Percentiles rank a stretch among this genome's conserved stretches.
These are phyloP conservation scores for Danio tinwini DNA, from an alignment of 2,797 vertebrate species.

Conservation along the genomic window DNA sequence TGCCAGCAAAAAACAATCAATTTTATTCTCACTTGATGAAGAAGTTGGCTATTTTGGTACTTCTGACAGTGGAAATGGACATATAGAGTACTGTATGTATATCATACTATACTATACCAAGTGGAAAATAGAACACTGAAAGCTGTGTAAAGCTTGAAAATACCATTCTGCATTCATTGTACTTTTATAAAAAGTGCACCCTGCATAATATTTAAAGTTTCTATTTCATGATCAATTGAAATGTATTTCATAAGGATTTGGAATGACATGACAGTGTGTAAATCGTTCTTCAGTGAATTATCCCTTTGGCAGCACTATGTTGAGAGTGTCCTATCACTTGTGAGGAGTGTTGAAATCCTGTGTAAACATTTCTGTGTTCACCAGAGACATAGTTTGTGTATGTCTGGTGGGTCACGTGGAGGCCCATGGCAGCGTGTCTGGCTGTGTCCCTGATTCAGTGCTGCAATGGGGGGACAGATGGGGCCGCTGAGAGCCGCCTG, in stretches of 20 bases:
- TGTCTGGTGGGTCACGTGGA: constrained; percentile 58
- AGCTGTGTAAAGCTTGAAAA: not conserved
- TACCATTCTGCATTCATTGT: not conserved
- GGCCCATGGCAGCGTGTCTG: constrained; percentile 65
- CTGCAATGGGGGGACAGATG: constrained; percentile 77
- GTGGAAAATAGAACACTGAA: too few species aligned
- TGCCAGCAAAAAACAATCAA: too few species aligned
- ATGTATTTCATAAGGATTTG: not conserved
- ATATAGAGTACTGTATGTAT: too few species aligned
- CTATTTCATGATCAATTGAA: not conserved
- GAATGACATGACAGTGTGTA: not conserved
- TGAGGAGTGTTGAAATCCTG: not conserved
- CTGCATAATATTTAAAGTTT: not conserved
- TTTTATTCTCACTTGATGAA: too few species aligned
- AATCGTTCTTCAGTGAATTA: not conserved
- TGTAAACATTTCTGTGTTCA: constrained; percentile 1
- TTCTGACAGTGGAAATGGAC: too few species aligned
- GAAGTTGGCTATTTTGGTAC: too few species aligned
- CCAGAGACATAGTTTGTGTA: constrained; percentile 28
- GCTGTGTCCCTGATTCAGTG: constrained; percentile 74
- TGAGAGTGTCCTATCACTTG: not conserved
- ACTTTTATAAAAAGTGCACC: not conserved
- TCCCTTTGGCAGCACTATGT: not conserved
- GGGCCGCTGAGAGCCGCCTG: constrained; percentile 76
- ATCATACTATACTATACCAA: too few species aligned